These are phyloP conservation scores for Peromyscus aztecus DNA, from an alignment of 2,797 vertebrate genomes.

Conservation along the genomic window DNA sequence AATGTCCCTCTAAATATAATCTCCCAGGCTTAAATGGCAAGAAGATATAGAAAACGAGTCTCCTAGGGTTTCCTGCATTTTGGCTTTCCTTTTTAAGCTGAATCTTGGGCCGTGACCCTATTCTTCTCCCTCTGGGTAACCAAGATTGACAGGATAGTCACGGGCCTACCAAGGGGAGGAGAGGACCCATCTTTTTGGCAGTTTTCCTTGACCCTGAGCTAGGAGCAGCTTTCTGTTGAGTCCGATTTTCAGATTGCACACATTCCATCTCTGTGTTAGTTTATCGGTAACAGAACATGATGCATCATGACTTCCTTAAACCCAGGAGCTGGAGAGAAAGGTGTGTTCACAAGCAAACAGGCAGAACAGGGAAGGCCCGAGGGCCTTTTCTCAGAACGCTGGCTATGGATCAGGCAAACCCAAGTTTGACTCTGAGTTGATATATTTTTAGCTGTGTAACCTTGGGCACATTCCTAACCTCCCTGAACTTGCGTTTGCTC, in stretches of 20 bases:
- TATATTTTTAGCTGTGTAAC: constrained; percentile 36
- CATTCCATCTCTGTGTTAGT: background rate
- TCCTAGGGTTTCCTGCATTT: background rate
- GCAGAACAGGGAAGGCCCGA: background rate
- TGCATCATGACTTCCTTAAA: constrained; percentile 7
- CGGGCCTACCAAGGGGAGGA: too few relatives aligned
- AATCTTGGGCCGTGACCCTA: background rate
- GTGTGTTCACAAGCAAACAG: background rate
- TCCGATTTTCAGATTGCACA: background rate
- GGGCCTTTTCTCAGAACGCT: background rate
- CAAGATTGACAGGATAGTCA: background rate
- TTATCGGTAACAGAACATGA: background rate
- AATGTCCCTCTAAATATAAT: constrained; percentile 24
- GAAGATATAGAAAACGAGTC: background rate
- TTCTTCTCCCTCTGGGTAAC: background rate
- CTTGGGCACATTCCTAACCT: background rate
- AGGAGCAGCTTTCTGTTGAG: background rate
- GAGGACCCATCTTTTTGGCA: background rate
- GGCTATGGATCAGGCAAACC: constrained; percentile 26
- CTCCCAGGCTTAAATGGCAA: background rate
- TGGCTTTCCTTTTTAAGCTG: background rate
- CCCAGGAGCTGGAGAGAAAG: background rate
- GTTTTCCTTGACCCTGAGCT: constrained; percentile 42
- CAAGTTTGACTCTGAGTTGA: constrained; percentile 22
- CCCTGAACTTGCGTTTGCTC: constrained; percentile 18